Evolutionary conservation across 2,113 vertebrate species (phyloP).

Genomic region (Malurus cyaneus): DNA sequence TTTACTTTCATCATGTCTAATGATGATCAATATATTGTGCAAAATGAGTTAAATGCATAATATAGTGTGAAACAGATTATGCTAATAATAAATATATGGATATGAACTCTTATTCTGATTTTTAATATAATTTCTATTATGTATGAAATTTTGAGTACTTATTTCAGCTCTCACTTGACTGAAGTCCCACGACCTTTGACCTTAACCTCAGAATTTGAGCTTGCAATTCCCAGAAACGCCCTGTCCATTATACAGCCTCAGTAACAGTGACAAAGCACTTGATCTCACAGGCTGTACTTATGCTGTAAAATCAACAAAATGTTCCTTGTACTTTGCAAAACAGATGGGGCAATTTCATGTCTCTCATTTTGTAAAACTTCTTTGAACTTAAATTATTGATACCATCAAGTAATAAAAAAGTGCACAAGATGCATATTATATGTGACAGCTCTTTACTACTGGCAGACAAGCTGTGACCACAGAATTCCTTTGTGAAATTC

Average conservation of each 20-base stretch:
- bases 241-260: neutral
- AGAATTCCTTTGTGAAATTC: neutral
- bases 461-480: neutral
- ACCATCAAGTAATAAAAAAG: neutral
- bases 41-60: conserved; percentile 7
- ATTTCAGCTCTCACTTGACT: neutral
- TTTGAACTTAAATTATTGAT: neutral
- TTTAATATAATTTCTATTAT: neutral
- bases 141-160: neutral
- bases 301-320: neutral
- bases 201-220: neutral
- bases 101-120: neutral
- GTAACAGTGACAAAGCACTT: neutral
- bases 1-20: neutral
- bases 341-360: neutral
- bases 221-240: neutral
- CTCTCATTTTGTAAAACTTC: neutral
- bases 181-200: neutral
- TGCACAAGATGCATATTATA: neutral
- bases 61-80: neutral
- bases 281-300: neutral
- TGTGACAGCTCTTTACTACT: neutral
- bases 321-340: neutral
- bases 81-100: neutral
- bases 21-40: neutral